phyloP scores from a whole-genome alignment of 2,797 vertebrate genomes.

The Labroides dimidiatus region DNA sequence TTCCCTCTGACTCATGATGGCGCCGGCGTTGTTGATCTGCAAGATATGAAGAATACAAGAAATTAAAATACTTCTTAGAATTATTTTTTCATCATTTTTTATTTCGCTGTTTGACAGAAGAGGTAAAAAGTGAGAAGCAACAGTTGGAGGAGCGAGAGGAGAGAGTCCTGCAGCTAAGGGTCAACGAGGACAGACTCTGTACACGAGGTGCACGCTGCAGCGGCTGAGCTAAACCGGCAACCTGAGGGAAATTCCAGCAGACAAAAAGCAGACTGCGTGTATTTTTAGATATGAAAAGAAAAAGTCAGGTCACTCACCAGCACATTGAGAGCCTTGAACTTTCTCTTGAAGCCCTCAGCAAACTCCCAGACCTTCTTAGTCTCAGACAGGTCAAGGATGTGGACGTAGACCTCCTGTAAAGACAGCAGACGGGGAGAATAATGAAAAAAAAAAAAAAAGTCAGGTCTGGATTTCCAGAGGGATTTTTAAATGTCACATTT shows the following conservation, averaged over 20 bases:
- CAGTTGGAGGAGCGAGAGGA: no score
- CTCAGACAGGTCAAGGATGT: conserved; percentile 85
- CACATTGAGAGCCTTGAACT: conserved; percentile 85
- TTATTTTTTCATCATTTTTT: no score
- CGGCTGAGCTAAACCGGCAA: no score
- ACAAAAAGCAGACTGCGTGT: background rate
- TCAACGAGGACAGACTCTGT: no score
- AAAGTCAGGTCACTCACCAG: conserved; percentile 71
- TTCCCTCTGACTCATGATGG: conserved; percentile 85
- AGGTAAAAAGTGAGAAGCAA: no score
- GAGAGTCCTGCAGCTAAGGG: no score
- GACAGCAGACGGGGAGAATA: conserved; percentile 17
- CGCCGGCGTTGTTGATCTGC: conserved; percentile 86
- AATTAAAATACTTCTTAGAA: no score
- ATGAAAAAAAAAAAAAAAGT: conserved; percentile 9
- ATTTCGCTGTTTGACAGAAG: no score
- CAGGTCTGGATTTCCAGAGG: background rate
- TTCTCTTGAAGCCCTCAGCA: conserved; percentile 84
- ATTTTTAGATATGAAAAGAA: background rate
- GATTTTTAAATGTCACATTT: background rate
- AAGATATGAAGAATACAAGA: no score
- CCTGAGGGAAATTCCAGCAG: no score
- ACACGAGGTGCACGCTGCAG: no score
- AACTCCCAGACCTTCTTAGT: conserved; percentile 89
- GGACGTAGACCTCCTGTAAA: conserved; percentile 83